Base-by-base conservation (phyloP, 2,888 invertebrate genomes). In the Tineola bisselliella region DNA sequence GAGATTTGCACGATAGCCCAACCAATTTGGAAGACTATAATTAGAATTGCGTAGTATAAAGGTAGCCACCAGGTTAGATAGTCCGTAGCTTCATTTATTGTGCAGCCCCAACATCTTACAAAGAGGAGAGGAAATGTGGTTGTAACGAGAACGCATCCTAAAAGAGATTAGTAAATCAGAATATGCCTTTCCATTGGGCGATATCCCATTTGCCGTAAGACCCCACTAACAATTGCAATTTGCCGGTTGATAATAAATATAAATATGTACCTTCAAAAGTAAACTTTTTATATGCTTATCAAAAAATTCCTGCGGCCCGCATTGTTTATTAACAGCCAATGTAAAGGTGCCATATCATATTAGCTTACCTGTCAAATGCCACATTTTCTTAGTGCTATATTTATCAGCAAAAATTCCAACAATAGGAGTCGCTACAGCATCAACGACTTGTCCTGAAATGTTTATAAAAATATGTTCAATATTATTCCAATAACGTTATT, bases 1-100 rank as follows among this genome's bases (percentile, higher is more conserved):
- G 96, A 94, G 68, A 98, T 96, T 87, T 98, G 97, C 1, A 94
- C 94, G 8, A 94, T 88, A 0, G 98, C 97, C 97, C 97, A 98
- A 11, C 97, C 97, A 66, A 94, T 92, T 84, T 98, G 97, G 79
- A 96, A 96, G 66, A 96, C 81, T 10, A 89, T 77, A 65, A 95
- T 93, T 62, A 89, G 83, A 33, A 81, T 68, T 0, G 87, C 82
- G 67, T 90, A 90, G 74, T 90, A 90, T 1, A 88, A 66, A 0
- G 90, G 82, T 74, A 88, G 81, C 88, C 88, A 88, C 88, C 87
- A 88, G 4, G 69, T 66, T 1, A 83, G 69, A 66, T 84, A 84
- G 57, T 73, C 68, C 11, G 74, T 73, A 0, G 11, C 44, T 43
- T 69, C 64, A 61, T 68, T 68, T 59, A 74, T 64, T 70, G 75